Percentiles rank a stretch among this genome's conserved stretches.
These are phyloP conservation scores for Cryptotis parvus DNA, from an alignment of 2,113 vertebrate genomes.

Conservation along the genomic window DNA sequence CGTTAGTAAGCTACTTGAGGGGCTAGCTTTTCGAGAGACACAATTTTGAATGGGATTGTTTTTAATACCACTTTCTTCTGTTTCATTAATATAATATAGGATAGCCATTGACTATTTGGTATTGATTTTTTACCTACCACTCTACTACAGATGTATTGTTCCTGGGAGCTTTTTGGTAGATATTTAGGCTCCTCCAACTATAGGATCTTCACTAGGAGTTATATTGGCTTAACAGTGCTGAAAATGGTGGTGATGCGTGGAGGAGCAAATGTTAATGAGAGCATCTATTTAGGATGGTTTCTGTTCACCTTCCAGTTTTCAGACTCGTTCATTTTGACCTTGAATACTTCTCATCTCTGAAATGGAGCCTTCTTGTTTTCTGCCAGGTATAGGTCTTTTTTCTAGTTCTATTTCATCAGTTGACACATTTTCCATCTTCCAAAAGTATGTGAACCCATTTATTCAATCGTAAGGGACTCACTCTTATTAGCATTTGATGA, in stretches of 20 bases:
- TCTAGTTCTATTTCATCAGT: slow-evolving; percentile 60
- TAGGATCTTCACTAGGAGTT: not conserved
- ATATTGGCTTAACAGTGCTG: slow-evolving; percentile 31
- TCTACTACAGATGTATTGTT: too few relatives aligned
- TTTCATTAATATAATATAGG: too few relatives aligned
- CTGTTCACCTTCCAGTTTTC: slow-evolving; percentile 35
- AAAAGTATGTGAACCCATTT: slow-evolving; percentile 63
- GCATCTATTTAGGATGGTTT: slow-evolving; percentile 56
- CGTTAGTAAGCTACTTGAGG: too few relatives aligned
- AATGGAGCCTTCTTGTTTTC: slow-evolving; percentile 52
- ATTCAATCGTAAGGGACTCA: slow-evolving; percentile 41
- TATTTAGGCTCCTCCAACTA: too few relatives aligned
- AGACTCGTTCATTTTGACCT: slow-evolving; percentile 56
- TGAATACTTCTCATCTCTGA: slow-evolving; percentile 51
- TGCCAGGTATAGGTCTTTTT: slow-evolving; percentile 49
- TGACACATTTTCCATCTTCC: slow-evolving; percentile 65
- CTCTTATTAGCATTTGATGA: slow-evolving; percentile 70
- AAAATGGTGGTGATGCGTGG: slow-evolving; percentile 8
- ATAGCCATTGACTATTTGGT: too few relatives aligned
- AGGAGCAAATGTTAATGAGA: not conserved
- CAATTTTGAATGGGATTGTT: too few relatives aligned
- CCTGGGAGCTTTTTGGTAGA: too few relatives aligned
- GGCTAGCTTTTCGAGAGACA: too few relatives aligned
- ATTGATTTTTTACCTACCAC: too few relatives aligned
- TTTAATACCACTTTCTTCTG: too few relatives aligned